Conservation (phyloP, 2,888 invertebrate genomes). For the Mesorhabditis sp. region DNA sequence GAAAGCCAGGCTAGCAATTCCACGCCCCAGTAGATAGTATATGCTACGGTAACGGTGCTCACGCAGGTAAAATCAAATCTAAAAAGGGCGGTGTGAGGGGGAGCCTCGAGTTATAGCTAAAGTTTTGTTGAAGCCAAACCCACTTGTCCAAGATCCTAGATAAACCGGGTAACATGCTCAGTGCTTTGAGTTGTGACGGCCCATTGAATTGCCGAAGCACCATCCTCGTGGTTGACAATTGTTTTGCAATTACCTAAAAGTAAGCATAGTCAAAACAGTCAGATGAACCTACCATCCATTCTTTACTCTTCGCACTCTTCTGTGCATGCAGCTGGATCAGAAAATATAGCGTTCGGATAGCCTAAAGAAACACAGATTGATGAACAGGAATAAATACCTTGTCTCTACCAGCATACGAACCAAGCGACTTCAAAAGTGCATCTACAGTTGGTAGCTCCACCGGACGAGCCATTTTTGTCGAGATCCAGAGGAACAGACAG, state of each 20-base stretch:
- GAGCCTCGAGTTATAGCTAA: too few species aligned
- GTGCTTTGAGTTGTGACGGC: constrained; percentile 39
- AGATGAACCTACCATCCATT: constrained; percentile 12
- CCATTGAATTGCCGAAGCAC: constrained; percentile 48
- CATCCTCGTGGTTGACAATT: constrained; percentile 12
- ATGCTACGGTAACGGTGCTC: constrained; percentile 39
- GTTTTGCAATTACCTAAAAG: constrained; percentile 14
- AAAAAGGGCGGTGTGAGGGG: background rate
- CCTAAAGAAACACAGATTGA: background rate
- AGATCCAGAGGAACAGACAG: background rate
- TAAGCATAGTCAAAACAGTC: background rate
- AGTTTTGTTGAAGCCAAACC: background rate
- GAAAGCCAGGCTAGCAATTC: constrained; percentile 46
- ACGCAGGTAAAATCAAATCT: constrained; percentile 10
- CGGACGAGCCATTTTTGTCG: background rate
- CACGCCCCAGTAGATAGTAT: constrained; percentile 45
- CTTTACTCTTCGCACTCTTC: constrained; percentile 10
- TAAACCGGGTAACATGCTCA: background rate
- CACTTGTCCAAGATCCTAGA: constrained; percentile 16
- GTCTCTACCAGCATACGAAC: constrained; percentile 16
- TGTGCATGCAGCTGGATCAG: background rate
- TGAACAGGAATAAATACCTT: constrained; percentile 8
- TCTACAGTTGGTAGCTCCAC: constrained; percentile 10
- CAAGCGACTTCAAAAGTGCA: constrained; percentile 8
- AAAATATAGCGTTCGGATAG: background rate